Percentiles rank a stretch among this genome's conserved stretches.
Conservation (phyloP, 1,140 invertebrate genomes). For the Ptiloglossa arizonensis region DNA sequence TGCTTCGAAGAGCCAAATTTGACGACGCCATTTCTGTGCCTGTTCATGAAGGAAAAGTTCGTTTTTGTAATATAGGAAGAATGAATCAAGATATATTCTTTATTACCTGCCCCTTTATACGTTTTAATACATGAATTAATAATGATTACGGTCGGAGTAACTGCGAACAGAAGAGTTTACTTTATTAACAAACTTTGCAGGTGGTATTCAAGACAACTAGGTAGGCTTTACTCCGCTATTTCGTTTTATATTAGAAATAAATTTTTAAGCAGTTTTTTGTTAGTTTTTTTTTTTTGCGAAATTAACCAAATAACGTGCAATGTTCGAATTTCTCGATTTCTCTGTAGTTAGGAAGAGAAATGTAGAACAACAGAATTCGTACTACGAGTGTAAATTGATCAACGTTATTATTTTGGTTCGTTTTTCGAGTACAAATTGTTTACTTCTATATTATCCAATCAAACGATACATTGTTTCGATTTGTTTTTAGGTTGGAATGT, state of each 20-base stretch:
- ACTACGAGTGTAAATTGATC: neutral
- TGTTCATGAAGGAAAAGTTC: neutral
- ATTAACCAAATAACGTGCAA: neutral
- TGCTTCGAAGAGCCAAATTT: neutral
- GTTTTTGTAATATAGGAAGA: conserved; percentile 24
- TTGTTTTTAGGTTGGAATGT: neutral
- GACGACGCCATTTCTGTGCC: neutral
- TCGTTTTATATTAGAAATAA: neutral
- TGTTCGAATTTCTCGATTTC: neutral
- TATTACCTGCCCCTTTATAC: neutral
- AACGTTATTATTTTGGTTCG: neutral
- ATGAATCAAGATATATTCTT: conserved; percentile 27
- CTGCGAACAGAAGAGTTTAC: neutral
- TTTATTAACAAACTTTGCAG: conserved; percentile 49
- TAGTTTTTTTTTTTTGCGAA: neutral
- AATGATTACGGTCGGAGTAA: neutral
- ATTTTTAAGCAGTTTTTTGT: neutral
- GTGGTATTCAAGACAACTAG: conserved; percentile 2
- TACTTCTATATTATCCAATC: neutral
- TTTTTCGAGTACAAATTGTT: neutral
- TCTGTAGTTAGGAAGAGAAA: neutral
- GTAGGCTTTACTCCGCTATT: neutral
- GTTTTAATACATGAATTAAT: neutral
- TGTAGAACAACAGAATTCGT: neutral
- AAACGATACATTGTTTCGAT: neutral